Conservation (phyloP, 2,797 vertebrate genomes). For the Okamejei kenojei region DNA sequence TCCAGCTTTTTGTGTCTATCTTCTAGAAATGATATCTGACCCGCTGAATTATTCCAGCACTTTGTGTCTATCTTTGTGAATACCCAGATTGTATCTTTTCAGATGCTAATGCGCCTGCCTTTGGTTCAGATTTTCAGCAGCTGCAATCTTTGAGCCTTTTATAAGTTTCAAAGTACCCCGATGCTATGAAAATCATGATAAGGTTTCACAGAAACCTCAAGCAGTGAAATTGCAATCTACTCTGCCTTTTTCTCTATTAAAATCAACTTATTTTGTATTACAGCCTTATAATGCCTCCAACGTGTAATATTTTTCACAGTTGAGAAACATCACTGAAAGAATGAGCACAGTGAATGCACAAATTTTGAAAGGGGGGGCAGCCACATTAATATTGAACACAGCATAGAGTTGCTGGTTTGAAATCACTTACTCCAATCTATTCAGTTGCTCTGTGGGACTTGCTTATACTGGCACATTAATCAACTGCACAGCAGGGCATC, state of each 20-base stretch:
- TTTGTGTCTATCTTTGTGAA: no score
- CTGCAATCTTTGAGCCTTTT: neutral
- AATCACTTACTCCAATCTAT: slow-evolving; percentile 12
- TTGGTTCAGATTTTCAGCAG: neutral
- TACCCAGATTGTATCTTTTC: neutral
- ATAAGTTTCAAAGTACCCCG: neutral
- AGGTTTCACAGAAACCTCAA: neutral
- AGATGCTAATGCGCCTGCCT: neutral
- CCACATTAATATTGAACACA: neutral
- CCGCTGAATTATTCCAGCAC: no score
- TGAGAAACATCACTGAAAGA: neutral
- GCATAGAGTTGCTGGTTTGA: neutral
- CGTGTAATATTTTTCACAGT: neutral
- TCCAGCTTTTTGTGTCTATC: no score
- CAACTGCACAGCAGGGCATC: slow-evolving; percentile 20
- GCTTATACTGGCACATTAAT: slow-evolving; percentile 35
- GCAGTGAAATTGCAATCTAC: neutral
- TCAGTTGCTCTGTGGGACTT: neutral
- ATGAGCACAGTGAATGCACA: neutral
- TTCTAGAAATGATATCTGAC: no score
- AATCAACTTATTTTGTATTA: neutral
- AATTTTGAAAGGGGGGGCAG: neutral
- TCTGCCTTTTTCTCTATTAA: neutral
- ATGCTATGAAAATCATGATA: neutral
- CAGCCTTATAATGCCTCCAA: neutral